Conservation (phyloP, 2,888 invertebrate genomes). For the Mimas tiliae region DNA sequence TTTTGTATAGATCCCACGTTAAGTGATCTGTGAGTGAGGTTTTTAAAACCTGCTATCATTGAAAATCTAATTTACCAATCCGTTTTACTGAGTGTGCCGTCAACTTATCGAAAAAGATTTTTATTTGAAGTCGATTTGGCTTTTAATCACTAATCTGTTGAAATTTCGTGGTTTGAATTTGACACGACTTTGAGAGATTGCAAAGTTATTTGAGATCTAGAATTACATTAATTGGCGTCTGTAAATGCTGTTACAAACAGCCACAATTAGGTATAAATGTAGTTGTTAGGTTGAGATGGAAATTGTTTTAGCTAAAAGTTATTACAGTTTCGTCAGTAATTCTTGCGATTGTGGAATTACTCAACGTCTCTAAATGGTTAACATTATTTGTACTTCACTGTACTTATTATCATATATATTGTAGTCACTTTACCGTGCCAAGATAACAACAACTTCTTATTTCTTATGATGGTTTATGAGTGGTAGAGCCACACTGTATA, state of each 20-base stretch:
- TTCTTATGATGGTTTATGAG: no score
- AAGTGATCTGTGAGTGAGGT: constrained; percentile 6
- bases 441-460: no score
- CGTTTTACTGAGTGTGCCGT: not conserved
- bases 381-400: no score
- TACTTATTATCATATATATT: no score
- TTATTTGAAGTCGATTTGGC: constrained; percentile 10
- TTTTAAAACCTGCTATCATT: not conserved
- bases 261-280: not conserved
- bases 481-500: no score
- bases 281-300: not conserved
- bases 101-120: constrained; percentile 5
- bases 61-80: constrained; percentile 16
- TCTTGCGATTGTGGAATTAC: no score
- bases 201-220: not conserved
- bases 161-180: constrained; percentile 1
- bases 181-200: not conserved
- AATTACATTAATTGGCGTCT: not conserved
- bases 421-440: no score
- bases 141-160: not conserved
- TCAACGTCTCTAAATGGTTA: no score
- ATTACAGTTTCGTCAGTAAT: no score
- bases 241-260: not conserved
- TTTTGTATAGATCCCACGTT: not conserved
- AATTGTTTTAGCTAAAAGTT: not conserved